These are phyloP conservation scores for Spialia ferax DNA, from an alignment of 2,888 invertebrate genomes.

Conservation along the genomic window DNA sequence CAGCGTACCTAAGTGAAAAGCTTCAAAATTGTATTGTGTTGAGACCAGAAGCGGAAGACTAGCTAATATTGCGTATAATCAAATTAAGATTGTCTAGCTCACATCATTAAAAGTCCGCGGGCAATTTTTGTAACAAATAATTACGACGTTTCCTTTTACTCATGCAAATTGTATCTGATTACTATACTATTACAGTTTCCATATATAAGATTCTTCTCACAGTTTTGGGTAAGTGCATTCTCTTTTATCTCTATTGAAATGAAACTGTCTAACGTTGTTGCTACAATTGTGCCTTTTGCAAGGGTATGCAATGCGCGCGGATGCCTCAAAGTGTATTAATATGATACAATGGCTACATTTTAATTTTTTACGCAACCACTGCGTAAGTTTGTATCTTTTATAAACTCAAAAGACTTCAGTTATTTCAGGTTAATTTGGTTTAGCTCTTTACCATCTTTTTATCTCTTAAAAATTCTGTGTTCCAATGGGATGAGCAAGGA, in stretches of 20 bases:
- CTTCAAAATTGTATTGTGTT: too few relatives aligned
- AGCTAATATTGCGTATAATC: conserved; percentile 3
- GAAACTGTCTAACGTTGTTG: too few relatives aligned
- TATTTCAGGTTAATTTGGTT: too few relatives aligned
- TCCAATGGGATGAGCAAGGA: too few relatives aligned
- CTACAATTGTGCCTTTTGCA: background rate
- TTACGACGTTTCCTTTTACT: conserved; percentile 18
- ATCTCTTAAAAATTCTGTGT: too few relatives aligned
- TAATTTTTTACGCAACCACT: too few relatives aligned
- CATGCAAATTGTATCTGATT: conserved; percentile 9
- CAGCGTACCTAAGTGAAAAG: too few relatives aligned
- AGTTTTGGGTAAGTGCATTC: conserved; percentile 15
- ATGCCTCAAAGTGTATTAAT: background rate
- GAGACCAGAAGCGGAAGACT: background rate
- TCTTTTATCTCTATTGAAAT: background rate
- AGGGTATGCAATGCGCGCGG: background rate
- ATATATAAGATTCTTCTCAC: conserved; percentile 15
- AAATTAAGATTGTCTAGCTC: conserved; percentile 9
- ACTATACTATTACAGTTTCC: conserved; percentile 6
- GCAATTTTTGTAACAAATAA: conserved; percentile 16
- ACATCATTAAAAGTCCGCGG: conserved; percentile 20
- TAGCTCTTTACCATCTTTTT: too few relatives aligned
- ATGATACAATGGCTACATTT: too few relatives aligned
- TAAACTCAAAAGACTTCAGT: too few relatives aligned
- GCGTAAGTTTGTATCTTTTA: too few relatives aligned